Percentiles rank a stretch among this genome's conserved stretches.
These are phyloP conservation scores for Xanthia togata DNA, from an alignment of 2,888 invertebrate species.

Conservation along the genomic window DNA sequence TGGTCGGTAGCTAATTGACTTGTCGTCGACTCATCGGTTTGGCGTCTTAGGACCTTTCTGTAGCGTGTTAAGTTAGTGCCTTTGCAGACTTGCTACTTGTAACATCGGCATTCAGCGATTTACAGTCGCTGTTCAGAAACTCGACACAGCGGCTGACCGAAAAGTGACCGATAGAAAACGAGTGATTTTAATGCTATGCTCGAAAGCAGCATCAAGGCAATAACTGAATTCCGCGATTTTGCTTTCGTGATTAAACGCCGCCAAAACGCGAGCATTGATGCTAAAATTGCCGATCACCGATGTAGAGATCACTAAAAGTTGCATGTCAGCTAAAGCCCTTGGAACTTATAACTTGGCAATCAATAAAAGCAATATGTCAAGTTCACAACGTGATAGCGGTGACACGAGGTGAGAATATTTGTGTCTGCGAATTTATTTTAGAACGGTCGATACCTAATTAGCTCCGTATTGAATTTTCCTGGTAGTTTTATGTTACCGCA, in stretches of 20 bases:
- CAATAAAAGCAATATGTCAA: slow-evolving; percentile 50
- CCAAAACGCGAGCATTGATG: neutral
- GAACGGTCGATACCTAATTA: slow-evolving; percentile 12
- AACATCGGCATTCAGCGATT: neutral
- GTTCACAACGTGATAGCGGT: slow-evolving; percentile 17
- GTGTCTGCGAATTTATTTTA: slow-evolving; percentile 20
- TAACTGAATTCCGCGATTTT: no score
- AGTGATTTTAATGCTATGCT: neutral
- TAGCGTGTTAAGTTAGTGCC: neutral
- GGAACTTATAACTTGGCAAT: slow-evolving; percentile 16
- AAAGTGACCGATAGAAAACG: neutral
- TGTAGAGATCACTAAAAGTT: no score
- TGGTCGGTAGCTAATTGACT: slow-evolving; percentile 19
- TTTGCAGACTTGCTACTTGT: neutral
- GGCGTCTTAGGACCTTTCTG: neutral
- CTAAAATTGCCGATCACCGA: neutral
- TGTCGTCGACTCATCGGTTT: slow-evolving; percentile 13
- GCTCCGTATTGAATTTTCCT: slow-evolving; percentile 26
- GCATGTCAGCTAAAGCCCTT: neutral
- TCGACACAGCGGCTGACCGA: neutral
- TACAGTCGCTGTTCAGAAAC: neutral
- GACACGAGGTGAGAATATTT: slow-evolving; percentile 9
- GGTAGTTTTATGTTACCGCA: neutral
- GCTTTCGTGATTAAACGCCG: neutral
- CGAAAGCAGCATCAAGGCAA: neutral